These are phyloP conservation scores for Cyprichromis sp. DNA, from an alignment of 2,113 vertebrate species.

Conservation along the genomic window DNA sequence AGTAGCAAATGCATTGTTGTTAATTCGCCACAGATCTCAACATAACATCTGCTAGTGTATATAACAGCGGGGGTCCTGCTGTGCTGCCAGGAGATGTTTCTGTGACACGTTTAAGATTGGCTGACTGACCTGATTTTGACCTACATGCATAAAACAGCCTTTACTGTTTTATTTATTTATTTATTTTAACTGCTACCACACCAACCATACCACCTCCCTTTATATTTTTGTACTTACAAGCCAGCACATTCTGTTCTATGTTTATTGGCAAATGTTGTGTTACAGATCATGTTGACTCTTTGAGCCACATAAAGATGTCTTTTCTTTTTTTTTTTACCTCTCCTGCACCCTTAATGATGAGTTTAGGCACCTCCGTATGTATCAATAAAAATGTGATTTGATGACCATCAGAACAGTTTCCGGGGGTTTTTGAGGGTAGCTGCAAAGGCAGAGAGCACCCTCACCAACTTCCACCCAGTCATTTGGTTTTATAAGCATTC, in stretches of 20 bases:
- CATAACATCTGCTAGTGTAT: background rate
- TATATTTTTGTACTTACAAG: background rate
- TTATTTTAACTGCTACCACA: background rate
- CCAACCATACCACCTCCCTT: background rate
- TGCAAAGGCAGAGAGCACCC: background rate
- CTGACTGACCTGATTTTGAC: background rate
- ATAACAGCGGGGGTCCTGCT: background rate
- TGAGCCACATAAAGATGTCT: background rate
- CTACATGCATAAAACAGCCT: background rate
- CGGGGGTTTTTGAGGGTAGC: fast-evolving
- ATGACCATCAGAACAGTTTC: background rate
- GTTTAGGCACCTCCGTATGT: background rate
- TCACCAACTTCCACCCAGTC: background rate
- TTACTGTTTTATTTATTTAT: background rate
- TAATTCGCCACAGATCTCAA: background rate
- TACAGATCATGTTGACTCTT: background rate
- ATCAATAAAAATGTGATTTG: background rate
- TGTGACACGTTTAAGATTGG: background rate
- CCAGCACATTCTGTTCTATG: background rate
- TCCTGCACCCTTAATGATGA: background rate
- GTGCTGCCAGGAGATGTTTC: background rate
- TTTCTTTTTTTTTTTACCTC: background rate
- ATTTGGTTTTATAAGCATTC: background rate
- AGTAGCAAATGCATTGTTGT: background rate
- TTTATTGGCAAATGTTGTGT: background rate